Evolutionary conservation across 1,140 invertebrate species (phyloP).

Genomic region (Papilio aristodemus): DNA sequence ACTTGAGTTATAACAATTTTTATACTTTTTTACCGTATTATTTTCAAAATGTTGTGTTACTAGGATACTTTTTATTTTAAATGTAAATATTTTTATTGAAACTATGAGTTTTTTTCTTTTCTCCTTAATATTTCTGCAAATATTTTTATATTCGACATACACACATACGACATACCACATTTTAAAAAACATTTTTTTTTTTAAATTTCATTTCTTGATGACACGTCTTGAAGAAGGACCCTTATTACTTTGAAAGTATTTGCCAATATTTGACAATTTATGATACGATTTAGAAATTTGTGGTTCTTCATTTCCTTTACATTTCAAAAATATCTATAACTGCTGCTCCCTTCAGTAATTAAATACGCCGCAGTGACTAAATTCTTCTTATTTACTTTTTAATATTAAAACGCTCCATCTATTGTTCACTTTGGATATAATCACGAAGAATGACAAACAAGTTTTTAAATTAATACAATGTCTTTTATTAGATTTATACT

Average conservation of each 20-base stretch:
- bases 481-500: not conserved
- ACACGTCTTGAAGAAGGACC: no score
- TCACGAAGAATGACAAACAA: not conserved
- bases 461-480: not conserved
- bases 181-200: no score
- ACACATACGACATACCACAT: no score
- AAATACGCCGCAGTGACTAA: not conserved
- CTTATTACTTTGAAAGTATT: no score
- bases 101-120: not conserved
- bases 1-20: constrained; percentile 6
- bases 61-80: constrained; percentile 15
- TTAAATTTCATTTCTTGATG: no score
- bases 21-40: constrained; percentile 18
- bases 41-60: constrained; percentile 11
- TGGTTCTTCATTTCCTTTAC: no score
- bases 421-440: not conserved
- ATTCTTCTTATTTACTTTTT: not conserved
- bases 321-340: not conserved
- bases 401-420: not conserved
- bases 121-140: not conserved
- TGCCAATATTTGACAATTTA: no score
- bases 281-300: no score
- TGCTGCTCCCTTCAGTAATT: not conserved
- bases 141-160: no score
- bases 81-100: constrained; percentile 17